These are phyloP conservation scores for Stomatorhinus ivindoensis DNA, from an alignment of 2,113 vertebrate species.

Conservation along the genomic window DNA sequence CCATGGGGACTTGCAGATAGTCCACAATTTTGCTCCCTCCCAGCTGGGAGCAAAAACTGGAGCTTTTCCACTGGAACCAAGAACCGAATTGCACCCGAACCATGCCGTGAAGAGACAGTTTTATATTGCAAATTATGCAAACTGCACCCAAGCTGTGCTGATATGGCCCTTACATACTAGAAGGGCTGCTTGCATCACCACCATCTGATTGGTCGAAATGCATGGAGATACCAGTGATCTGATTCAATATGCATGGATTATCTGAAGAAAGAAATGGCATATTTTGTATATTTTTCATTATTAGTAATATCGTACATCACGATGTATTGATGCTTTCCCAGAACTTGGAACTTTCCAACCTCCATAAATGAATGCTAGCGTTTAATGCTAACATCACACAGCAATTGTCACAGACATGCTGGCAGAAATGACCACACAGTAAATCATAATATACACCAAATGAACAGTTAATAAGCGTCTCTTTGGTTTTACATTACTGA, in stretches of 20 bases:
- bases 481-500: too few species aligned
- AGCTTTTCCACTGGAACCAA: neutral
- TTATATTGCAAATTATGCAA: neutral
- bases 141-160: neutral
- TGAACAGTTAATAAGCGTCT: too few species aligned
- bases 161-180: neutral
- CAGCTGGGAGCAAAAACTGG: neutral
- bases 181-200: neutral
- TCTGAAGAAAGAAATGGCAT: neutral
- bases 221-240: neutral
- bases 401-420: too few species aligned
- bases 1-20: neutral
- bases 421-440: too few species aligned
- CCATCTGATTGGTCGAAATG: neutral
- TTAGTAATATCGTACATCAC: neutral
- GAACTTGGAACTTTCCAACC: neutral
- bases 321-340: neutral
- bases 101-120: neutral
- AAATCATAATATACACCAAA: too few species aligned
- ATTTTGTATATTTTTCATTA: neutral
- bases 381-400: neutral
- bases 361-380: neutral
- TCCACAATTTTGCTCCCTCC: neutral
- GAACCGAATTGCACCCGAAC: neutral
- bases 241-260: neutral